Evolutionary conservation across 2,797 vertebrate species (phyloP), one percentile per base, ranked within the genome.

Genomic region (Sphenopsis melanotis): DNA sequence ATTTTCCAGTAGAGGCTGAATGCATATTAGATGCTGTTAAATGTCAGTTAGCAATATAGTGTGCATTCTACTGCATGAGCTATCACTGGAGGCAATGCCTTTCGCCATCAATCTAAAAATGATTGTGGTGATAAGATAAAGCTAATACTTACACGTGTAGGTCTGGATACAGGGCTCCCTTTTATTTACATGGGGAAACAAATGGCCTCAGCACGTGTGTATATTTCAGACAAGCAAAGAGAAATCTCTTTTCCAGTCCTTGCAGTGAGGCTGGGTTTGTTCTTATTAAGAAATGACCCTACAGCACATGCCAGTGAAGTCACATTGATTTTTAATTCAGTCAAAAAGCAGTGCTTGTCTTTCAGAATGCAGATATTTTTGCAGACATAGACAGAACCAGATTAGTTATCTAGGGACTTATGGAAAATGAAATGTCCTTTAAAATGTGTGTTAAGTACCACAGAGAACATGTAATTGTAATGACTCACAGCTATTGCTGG

Each of bases 41-140:
- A 97, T 95, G 95, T 97, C 95, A 96, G 78, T 86, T 96, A 61
- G 87, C 95, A 96, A 94, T 93, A 60, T 6, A 82, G 83, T 52
- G 82, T 86, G 60, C 81, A 70, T 94, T 82, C 84, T 79, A 37
- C 84, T 95, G 90, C 92, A 83, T 76, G 83, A 96, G 49, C 16
- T 14, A 71, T 86, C 76, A 74, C 87, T 29, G 7, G 55, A 91
- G 80, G 90, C 86, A 78, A 89, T 84, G 88, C 66, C 87, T 92
- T 92, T 87, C 79, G 47, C 66, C 63, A 64, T 84, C 75, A 41
- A 20, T 90, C 87, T 89, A 63, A 78, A 96, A 93, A 96, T 83
- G 81, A 66, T 65, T 71, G 26, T 65, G 49, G 29, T 61, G 76
- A 59, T 85, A 95, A 93, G 79, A 92, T 95, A 96, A 90, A 92